Conservation (phyloP, 2,888 invertebrate genomes). For the Eulithis testata region DNA sequence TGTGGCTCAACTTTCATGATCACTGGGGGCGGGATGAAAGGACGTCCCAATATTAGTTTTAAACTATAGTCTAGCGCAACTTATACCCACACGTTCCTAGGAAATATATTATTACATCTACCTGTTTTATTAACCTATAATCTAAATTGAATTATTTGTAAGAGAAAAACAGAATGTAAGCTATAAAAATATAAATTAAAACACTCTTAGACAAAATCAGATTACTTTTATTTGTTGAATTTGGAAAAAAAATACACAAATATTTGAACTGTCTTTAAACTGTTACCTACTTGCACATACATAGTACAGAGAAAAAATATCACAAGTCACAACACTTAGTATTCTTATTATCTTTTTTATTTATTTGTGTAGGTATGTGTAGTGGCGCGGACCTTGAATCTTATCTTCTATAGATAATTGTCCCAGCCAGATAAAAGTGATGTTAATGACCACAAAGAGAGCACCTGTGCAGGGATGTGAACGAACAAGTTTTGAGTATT, state of each 20-base stretch:
- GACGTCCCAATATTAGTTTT: conserved; percentile 67
- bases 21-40: conserved; percentile 85
- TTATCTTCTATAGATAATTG: no score
- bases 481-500: neutral
- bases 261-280: conserved; percentile 65
- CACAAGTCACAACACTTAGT: conserved; percentile 71
- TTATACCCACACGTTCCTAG: no score
- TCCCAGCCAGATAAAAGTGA: no score
- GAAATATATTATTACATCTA: no score
- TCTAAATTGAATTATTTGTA: neutral
- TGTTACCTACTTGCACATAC: conserved; percentile 72
- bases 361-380: conserved; percentile 10
- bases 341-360: conserved; percentile 47
- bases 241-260: conserved; percentile 71
- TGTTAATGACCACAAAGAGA: no score
- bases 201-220: conserved; percentile 65
- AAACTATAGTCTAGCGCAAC: conserved; percentile 41
- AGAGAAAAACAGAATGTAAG: neutral
- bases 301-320: conserved; percentile 49
- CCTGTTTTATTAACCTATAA: neutral
- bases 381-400: conserved; percentile 16
- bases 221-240: conserved; percentile 73
- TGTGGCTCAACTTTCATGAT: conserved; percentile 86
- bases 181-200: conserved; percentile 43
- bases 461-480: neutral